Evolutionary conservation across 1,140 invertebrate genomes (phyloP), one percentile per base, ranked within the genome.

Genomic region (Ips nitidus): DNA sequence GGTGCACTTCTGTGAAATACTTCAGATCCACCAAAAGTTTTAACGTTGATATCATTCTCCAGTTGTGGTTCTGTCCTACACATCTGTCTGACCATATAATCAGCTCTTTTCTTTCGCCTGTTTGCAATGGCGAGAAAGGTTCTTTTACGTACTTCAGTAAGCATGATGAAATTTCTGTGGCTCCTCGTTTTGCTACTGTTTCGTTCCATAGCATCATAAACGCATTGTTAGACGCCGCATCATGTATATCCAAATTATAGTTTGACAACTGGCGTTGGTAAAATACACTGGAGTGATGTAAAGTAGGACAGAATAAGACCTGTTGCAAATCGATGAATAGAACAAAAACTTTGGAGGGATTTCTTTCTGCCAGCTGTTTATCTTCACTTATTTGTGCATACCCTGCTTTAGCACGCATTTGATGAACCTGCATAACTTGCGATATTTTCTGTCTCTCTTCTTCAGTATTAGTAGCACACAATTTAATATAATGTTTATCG

Each of bases 151-250:
- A 66, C 3, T 5, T 40, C 41, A 71, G 50, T 40, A 71, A 52
- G 3, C 39, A 41, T 7, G 70, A 71, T 2, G 41, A 22, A 36
- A 66, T 66, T 62, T 71, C 47, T 2, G n/a, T 55, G 6, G 70
- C 52, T 37, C 70, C 64, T 38, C 70, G 1, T 38, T 62, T 42
- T 52, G 56, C 63, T 41, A 71, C 8, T n/a, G 50, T 41, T 62
- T 70, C 69, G 62, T 71, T 7, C 70, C 70, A 67, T 39, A 71
- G 39, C 5, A 45, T 22, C 64, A 71, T 66, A 6, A 8, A 53
- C 1, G 62, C 69, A 6, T 47, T 40, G 8, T 58, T 57, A 0
- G 4, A 8, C 2, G 7, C 42, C 52, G 52, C 42, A 41, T 70
- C 39, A 45, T 70, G 56, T 22, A 70, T 60, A 7, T 3, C 4